phyloP scores from a whole-genome alignment of 2,888 invertebrate genomes.

The Agriopis leucophaearia region DNA sequence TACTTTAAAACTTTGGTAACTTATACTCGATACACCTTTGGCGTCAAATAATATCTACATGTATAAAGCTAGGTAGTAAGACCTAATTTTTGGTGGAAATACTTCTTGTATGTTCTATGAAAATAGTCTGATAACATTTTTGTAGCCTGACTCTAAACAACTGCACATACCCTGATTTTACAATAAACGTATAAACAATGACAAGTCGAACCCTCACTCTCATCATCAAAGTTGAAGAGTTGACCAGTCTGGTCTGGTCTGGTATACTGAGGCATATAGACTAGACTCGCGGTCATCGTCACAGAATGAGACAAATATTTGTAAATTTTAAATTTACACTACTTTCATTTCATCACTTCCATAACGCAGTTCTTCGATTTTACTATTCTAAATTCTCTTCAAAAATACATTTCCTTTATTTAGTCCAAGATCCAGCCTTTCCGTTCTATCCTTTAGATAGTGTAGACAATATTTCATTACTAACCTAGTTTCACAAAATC shows the following conservation, averaged over 20 bases:
- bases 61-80: background rate
- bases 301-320: background rate
- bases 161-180: background rate
- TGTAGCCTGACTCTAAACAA: background rate
- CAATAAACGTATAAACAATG: no score
- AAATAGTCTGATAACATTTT: background rate
- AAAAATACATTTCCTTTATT: slow-evolving; percentile 16
- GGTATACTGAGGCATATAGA: background rate
- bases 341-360: background rate
- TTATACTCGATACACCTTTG: slow-evolving; percentile 55
- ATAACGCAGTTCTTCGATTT: background rate
- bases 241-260: no score
- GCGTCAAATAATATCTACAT: slow-evolving; percentile 42
- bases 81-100: slow-evolving; percentile 2
- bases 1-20: slow-evolving; percentile 8
- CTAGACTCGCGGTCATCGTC: background rate
- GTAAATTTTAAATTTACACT: slow-evolving; percentile 2
- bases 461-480: background rate
- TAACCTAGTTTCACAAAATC: slow-evolving; percentile 28
- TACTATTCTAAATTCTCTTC: background rate
- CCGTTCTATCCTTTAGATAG: background rate
- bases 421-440: slow-evolving; percentile 32
- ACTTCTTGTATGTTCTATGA: background rate
- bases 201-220: no score
- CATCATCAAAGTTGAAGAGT: no score